phyloP scores from a whole-genome alignment of 2,797 vertebrate species.

The Eremophila alpestris region DNA sequence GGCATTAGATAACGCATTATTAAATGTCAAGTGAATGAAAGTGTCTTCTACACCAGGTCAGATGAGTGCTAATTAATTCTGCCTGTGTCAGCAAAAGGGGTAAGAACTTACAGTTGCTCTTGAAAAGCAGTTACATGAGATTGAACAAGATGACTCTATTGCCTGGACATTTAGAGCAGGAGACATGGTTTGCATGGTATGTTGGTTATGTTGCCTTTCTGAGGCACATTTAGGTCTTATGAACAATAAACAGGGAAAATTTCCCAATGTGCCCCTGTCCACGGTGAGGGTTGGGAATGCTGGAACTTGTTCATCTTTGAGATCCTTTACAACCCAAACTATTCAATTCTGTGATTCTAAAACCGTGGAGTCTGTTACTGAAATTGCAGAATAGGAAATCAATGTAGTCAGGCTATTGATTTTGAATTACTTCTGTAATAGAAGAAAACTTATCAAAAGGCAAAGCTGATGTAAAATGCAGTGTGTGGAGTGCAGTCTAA shows the following conservation, averaged over 20 bases:
- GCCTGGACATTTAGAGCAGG: not conserved
- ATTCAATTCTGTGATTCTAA: not conserved
- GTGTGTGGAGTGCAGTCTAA: not conserved
- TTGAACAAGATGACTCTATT: not conserved
- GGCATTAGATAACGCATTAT: slow-evolving; percentile 7
- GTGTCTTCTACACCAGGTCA: not conserved
- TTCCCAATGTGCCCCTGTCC: too few relatives aligned
- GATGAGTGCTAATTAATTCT: slow-evolving; percentile 11
- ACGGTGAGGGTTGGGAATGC: not conserved
- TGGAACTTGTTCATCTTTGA: not conserved
- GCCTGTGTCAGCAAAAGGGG: not conserved
- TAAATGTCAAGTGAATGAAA: slow-evolving; percentile 34
- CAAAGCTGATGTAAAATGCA: not conserved
- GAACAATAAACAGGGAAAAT: not conserved
- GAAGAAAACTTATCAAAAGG: not conserved
- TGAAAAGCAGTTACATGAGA: not conserved
- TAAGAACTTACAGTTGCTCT: not conserved
- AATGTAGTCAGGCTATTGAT: not conserved
- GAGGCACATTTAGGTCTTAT: not conserved
- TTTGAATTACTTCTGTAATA: not conserved
- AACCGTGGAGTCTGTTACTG: not conserved
- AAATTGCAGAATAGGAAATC: not conserved
- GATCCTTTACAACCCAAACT: not conserved
- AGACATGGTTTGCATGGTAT: not conserved
- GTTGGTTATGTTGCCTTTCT: not conserved